Evolutionary conservation across 2,888 invertebrate species (phyloP).

Genomic region (Ectropis crepuscularia): DNA sequence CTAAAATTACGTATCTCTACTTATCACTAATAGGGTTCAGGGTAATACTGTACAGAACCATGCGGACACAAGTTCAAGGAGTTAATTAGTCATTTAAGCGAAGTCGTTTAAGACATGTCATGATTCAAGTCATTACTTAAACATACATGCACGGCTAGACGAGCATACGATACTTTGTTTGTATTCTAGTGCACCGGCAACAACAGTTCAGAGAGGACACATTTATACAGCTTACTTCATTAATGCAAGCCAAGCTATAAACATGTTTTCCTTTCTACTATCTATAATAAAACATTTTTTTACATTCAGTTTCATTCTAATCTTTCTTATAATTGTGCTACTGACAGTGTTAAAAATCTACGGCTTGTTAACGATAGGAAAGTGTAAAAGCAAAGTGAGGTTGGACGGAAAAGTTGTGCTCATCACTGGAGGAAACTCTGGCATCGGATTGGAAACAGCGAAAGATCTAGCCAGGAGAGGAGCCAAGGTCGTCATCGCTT

Average conservation of each 20-base stretch:
- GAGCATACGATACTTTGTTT: no score
- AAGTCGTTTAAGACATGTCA: no score
- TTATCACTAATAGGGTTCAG: no score
- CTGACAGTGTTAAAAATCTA: conserved; percentile 7
- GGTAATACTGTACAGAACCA: no score
- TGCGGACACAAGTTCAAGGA: no score
- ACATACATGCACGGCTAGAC: no score
- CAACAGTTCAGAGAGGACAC: no score
- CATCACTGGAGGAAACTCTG: conserved; percentile 92
- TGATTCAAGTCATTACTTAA: no score
- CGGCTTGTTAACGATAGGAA: conserved; percentile 42
- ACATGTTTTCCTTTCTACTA: conserved; percentile 24
- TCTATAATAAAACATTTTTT: background rate
- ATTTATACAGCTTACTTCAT: no score
- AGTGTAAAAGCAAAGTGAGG: conserved; percentile 60
- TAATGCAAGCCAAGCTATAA: background rate
- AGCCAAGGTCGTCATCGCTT: conserved; percentile 90
- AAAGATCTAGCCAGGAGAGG: conserved; percentile 88
- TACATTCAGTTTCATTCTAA: background rate
- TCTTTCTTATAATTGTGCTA: conserved; percentile 1
- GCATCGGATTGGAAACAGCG: conserved; percentile 92
- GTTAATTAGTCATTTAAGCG: no score
- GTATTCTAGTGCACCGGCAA: no score
- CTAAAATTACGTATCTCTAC: no score
- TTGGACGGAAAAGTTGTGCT: conserved; percentile 86